Percentiles rank a stretch among this genome's conserved stretches.
Evolutionary conservation across 2,113 vertebrate genomes (phyloP).

Genomic region (Symphodus melops): DNA sequence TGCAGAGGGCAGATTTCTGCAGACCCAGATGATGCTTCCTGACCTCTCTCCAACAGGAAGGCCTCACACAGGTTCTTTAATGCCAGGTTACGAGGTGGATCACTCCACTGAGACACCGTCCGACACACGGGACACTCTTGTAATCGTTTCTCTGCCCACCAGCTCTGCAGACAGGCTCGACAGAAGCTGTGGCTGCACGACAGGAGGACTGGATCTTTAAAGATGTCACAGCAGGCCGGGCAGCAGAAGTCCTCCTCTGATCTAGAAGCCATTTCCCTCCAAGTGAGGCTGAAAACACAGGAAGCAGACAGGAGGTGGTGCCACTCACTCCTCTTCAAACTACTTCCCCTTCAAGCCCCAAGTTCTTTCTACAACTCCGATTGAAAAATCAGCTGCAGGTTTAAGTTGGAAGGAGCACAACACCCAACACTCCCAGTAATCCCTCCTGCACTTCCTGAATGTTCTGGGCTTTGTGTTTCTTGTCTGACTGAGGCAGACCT

Average conservation of each 20-base stretch:
- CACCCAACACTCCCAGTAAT: not conserved
- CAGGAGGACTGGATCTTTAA: conserved; percentile 41
- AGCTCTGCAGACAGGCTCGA: conserved; percentile 25
- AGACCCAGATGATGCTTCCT: not conserved
- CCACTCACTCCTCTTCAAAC: not conserved
- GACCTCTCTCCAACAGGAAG: not conserved
- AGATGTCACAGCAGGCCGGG: conserved; percentile 48
- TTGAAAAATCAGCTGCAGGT: not conserved
- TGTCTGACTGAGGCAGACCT: no score
- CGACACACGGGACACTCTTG: conserved; percentile 45
- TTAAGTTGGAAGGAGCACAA: not conserved
- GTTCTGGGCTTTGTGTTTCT: not conserved
- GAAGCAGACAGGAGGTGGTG: no score
- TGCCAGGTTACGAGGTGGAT: conserved; percentile 24
- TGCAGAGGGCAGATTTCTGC: conserved; percentile 25
- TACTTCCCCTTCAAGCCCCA: not conserved
- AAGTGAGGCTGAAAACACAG: not conserved
- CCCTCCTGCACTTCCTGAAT: not conserved
- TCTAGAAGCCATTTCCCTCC: conserved; percentile 9
- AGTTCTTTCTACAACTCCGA: not conserved
- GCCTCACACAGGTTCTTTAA: conserved; percentile 45
- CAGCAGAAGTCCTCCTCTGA: conserved; percentile 21
- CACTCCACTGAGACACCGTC: not conserved
- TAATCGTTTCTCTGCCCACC: conserved; percentile 15
- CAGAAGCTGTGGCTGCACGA: conserved; percentile 60